phyloP scores from a whole-genome alignment of 2,888 invertebrate genomes.

The Hetaerina titia region DNA sequence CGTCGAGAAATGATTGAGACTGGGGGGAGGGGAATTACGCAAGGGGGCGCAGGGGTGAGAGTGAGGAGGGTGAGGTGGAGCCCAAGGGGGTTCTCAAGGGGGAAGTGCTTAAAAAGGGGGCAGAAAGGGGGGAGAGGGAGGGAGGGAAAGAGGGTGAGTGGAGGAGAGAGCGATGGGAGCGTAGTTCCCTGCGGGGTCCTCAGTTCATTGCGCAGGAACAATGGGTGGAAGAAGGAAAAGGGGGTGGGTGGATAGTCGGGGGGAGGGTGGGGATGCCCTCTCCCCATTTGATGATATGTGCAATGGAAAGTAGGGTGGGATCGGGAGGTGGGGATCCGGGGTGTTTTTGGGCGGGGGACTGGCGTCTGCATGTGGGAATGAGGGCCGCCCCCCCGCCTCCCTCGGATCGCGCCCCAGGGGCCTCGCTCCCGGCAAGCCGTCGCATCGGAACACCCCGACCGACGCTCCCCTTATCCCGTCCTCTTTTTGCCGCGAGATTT shows the following conservation, averaged over 20 bases:
- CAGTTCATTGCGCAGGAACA: conserved; percentile 54
- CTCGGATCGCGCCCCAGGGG: background rate
- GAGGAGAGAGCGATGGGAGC: background rate
- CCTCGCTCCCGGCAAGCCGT: background rate
- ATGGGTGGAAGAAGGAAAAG: background rate
- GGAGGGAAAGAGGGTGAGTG: background rate
- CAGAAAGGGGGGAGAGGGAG: background rate
- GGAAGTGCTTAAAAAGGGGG: background rate
- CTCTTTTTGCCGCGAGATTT: background rate
- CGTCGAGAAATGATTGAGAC: background rate
- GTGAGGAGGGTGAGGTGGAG: background rate
- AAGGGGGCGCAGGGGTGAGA: background rate
- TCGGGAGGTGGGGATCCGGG: background rate
- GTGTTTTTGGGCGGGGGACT: background rate
- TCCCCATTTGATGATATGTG: conserved; percentile 3
- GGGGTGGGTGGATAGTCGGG: background rate
- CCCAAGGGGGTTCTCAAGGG: background rate
- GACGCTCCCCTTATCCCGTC: background rate
- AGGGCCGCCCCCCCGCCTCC: background rate
- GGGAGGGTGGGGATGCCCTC: background rate
- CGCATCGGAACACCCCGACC: background rate
- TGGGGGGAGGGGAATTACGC: background rate
- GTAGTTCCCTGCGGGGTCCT: conserved; percentile 28
- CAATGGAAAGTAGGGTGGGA: conserved; percentile 52
- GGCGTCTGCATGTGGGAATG: background rate